phyloP scores from a whole-genome alignment of 2,797 vertebrate genomes.

The Hyperoplus lanceolatus region DNA sequence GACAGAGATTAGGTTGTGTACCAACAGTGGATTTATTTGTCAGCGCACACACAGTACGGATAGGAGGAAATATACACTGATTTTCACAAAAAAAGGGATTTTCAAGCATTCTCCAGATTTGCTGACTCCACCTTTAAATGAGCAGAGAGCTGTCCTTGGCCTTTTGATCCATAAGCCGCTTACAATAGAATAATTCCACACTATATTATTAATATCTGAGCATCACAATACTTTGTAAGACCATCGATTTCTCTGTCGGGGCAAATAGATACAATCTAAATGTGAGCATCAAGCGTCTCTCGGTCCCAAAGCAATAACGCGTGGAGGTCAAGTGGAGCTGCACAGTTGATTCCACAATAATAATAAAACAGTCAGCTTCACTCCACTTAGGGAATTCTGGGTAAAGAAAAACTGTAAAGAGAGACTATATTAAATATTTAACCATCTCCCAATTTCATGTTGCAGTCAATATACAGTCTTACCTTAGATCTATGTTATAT shows the following conservation, averaged over 20 bases:
- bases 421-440: constrained; percentile 72
- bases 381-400: constrained; percentile 65
- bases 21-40: no score
- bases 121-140: background rate
- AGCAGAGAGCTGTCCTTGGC: constrained; percentile 41
- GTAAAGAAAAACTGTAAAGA: constrained; percentile 55
- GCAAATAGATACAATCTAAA: constrained; percentile 65
- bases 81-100: no score
- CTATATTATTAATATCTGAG: constrained; percentile 59
- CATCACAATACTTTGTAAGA: constrained; percentile 33
- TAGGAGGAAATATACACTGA: no score
- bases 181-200: constrained; percentile 46
- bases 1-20: no score
- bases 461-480: constrained; percentile 30
- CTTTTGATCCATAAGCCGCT: constrained; percentile 50
- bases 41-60: no score
- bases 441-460: constrained; percentile 12
- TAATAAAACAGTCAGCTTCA: constrained; percentile 58
- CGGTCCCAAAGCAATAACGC: constrained; percentile 79
- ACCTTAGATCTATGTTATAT: constrained; percentile 32
- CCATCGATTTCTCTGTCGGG: constrained; percentile 56
- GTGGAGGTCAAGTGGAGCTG: constrained; percentile 77
- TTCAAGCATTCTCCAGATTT: no score
- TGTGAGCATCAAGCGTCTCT: constrained; percentile 60
- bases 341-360: constrained; percentile 72